A percentile compares a stretch with the other conserved stretches of the same genome.
These are phyloP conservation scores for Garrulus glandarius DNA, from an alignment of 2,797 vertebrate species.

Conservation along the genomic window DNA sequence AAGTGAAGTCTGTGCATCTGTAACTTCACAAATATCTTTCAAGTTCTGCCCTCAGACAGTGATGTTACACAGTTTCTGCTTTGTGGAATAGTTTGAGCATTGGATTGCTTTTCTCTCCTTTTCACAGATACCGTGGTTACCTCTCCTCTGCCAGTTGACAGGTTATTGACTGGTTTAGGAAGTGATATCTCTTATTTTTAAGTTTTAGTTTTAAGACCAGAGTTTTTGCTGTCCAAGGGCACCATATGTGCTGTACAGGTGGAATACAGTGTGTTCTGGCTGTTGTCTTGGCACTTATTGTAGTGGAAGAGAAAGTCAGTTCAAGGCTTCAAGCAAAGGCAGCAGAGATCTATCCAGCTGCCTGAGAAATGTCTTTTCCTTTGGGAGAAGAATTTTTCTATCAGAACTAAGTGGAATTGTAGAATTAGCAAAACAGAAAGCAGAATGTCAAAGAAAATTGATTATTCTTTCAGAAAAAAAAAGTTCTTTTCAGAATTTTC, in stretches of 20 bases:
- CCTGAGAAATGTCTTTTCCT: not conserved
- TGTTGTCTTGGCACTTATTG: not conserved
- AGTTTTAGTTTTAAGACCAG: not conserved
- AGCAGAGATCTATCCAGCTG: not conserved
- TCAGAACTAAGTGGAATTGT: not conserved
- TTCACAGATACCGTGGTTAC: not conserved
- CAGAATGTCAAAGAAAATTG: not conserved
- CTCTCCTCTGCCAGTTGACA: not conserved
- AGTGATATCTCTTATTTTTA: not conserved
- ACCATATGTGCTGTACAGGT: not conserved
- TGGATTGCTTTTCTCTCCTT: not conserved
- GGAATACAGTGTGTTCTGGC: not conserved
- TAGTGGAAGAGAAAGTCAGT: not conserved
- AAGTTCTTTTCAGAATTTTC: not conserved
- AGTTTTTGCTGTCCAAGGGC: not conserved
- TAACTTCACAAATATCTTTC: not conserved
- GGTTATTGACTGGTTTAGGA: not conserved
- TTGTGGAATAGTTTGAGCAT: not conserved
- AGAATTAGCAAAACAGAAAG: not conserved
- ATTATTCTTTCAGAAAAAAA: not conserved
- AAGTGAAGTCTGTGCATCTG: not conserved
- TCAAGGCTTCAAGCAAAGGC: not conserved
- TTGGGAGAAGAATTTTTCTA: not conserved
- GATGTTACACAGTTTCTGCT: not conserved
- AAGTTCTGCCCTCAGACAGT: not conserved